These are phyloP conservation scores for Ranitomeya variabilis DNA, from an alignment of 2,113 vertebrate genomes.

Conservation along the genomic window DNA sequence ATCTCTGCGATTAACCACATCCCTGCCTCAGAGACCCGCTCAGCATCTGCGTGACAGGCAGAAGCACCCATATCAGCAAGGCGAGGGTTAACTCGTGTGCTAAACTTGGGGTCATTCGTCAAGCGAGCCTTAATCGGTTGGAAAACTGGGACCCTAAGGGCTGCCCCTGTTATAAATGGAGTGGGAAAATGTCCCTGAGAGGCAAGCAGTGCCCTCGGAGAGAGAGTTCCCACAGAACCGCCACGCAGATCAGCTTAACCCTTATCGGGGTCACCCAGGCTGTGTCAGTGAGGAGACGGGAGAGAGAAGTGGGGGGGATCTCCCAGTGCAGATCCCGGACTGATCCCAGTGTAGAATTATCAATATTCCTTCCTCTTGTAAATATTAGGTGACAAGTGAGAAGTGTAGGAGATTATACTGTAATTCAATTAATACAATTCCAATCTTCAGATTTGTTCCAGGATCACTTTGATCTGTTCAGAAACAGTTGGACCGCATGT, in stretches of 20 bases:
- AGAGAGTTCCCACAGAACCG: slow-evolving; percentile 71
- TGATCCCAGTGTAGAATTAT: background rate
- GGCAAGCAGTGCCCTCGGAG: slow-evolving; percentile 70
- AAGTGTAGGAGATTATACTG: too few relatives aligned
- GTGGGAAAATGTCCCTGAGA: slow-evolving; percentile 72
- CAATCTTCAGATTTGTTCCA: too few relatives aligned
- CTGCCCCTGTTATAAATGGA: slow-evolving; percentile 73
- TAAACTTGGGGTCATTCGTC: slow-evolving; percentile 63
- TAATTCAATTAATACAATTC: too few relatives aligned
- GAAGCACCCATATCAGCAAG: background rate
- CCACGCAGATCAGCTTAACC: slow-evolving; percentile 61
- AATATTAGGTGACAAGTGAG: background rate
- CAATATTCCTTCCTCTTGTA: background rate
- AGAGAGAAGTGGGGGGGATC: background rate
- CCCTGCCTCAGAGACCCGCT: background rate
- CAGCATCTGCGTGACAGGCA: background rate
- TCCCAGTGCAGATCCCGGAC: background rate
- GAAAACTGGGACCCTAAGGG: slow-evolving; percentile 69
- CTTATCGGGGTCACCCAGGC: slow-evolving; percentile 56
- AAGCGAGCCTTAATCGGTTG: slow-evolving; percentile 65
- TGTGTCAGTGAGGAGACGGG: slow-evolving; percentile 15
- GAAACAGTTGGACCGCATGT: too few relatives aligned
- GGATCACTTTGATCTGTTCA: too few relatives aligned
- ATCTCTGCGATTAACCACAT: slow-evolving; percentile 13
- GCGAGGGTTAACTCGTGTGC: slow-evolving; percentile 11